phyloP scores from a whole-genome alignment of 1,140 invertebrate genomes.

The Ylistrum balloti region DNA sequence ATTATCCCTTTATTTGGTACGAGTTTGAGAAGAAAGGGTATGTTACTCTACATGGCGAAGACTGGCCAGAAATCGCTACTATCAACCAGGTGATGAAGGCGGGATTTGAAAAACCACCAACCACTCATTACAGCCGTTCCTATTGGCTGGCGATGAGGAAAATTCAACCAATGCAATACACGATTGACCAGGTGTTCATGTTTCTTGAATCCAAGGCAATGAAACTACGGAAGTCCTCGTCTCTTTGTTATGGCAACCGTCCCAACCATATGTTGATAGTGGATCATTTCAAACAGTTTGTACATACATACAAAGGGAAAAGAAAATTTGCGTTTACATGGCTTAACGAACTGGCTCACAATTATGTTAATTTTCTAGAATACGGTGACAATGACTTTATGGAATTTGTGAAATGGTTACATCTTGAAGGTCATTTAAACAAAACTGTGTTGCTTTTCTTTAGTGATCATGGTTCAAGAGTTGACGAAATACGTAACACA shows the following conservation, averaged over 20 bases:
- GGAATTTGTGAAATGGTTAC: slow-evolving; percentile 75
- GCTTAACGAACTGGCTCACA: slow-evolving; percentile 49
- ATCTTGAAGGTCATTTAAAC: slow-evolving; percentile 77
- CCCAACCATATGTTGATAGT: slow-evolving; percentile 50
- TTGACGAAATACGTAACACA: slow-evolving; percentile 87
- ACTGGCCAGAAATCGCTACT: slow-evolving; percentile 82
- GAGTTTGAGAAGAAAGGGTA: slow-evolving; percentile 82
- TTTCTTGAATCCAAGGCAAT: slow-evolving; percentile 49
- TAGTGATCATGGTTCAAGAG: slow-evolving; percentile 48
- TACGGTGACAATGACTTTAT: slow-evolving; percentile 54
- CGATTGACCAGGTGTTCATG: slow-evolving; percentile 45
- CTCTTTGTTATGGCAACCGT: slow-evolving; percentile 51
- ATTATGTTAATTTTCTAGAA: slow-evolving; percentile 51
- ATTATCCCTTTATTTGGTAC: slow-evolving; percentile 84
- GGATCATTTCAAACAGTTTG: slow-evolving; percentile 47
- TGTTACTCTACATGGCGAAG: slow-evolving; percentile 83
- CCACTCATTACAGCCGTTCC: slow-evolving; percentile 82
- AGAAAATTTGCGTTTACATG: slow-evolving; percentile 50
- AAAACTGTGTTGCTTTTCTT: slow-evolving; percentile 87
- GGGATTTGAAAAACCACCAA: slow-evolving; percentile 80
- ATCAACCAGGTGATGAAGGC: slow-evolving; percentile 82
- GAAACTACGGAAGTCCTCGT: slow-evolving; percentile 44
- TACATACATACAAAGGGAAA: slow-evolving; percentile 44
- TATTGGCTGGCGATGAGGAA: slow-evolving; percentile 76
- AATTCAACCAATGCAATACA: slow-evolving; percentile 47